A percentile compares a stretch with the other conserved stretches of the same genome.
These are phyloP conservation scores for Perithous albicinctus DNA, from an alignment of 2,888 invertebrate genomes.

Conservation along the genomic window DNA sequence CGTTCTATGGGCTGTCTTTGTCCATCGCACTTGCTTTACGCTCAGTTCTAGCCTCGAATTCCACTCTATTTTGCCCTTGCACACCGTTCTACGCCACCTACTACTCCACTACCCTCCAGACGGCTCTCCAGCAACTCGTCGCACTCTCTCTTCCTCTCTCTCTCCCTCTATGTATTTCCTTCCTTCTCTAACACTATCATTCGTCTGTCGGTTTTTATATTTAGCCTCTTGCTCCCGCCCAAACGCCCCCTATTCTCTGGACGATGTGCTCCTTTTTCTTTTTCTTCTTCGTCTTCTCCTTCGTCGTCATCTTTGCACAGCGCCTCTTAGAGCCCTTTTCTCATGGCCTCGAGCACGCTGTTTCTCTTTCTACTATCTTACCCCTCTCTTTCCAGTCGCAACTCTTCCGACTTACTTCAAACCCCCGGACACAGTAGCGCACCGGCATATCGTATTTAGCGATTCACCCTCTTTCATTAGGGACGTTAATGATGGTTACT, in stretches of 20 bases:
- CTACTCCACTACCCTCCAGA: slow-evolving; percentile 35
- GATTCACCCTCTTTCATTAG: slow-evolving; percentile 80
- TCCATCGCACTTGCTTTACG: slow-evolving; percentile 12
- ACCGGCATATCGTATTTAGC: slow-evolving; percentile 75
- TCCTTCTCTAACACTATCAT: neutral
- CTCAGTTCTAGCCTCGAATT: slow-evolving; percentile 33
- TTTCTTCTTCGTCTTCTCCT: neutral
- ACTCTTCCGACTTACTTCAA: slow-evolving; percentile 38
- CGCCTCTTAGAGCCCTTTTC: neutral
- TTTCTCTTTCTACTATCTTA: slow-evolving; percentile 25
- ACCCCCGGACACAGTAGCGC: slow-evolving; percentile 27
- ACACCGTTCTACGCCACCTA: slow-evolving; percentile 31
- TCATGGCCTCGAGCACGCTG: neutral
- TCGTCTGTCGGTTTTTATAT: slow-evolving; percentile 1
- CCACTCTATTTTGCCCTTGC: slow-evolving; percentile 38
- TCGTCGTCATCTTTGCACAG: slow-evolving; percentile 12
- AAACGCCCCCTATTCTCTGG: too few relatives aligned
- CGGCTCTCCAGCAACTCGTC: neutral
- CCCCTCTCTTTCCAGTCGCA: slow-evolving; percentile 3
- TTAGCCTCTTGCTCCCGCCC: neutral
- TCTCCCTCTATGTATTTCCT: neutral
- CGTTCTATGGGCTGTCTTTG: slow-evolving; percentile 11
- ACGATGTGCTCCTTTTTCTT: neutral
- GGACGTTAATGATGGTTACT: slow-evolving; percentile 78
- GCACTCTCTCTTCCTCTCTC: neutral